These are phyloP conservation scores for Pseudanteris insignis DNA, from an alignment of 2,888 invertebrate genomes.

Conservation along the genomic window DNA sequence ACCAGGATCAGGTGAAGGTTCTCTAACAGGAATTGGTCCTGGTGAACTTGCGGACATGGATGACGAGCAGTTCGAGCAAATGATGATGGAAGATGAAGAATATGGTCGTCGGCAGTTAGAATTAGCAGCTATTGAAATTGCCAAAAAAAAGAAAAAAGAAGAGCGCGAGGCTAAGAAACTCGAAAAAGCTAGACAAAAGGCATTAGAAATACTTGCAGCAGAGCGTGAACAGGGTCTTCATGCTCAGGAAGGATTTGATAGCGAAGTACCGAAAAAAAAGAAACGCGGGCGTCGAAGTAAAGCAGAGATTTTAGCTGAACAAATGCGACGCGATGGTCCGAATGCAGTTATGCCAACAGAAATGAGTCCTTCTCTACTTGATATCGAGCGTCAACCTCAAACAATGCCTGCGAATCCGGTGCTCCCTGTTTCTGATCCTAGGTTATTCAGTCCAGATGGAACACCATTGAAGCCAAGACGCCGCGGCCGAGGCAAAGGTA, in stretches of 20 bases:
- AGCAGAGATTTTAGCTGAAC: constrained; percentile 63
- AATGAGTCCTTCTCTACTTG: constrained; percentile 26
- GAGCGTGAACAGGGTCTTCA: constrained; percentile 58
- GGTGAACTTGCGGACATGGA: constrained; percentile 61
- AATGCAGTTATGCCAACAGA: constrained; percentile 41
- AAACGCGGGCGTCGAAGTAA: constrained; percentile 64
- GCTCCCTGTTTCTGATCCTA: constrained; percentile 54
- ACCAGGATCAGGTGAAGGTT: constrained; percentile 51
- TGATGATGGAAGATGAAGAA: constrained; percentile 74
- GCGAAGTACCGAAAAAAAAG: constrained; percentile 62
- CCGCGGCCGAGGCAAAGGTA: constrained; percentile 64
- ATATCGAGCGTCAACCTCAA: constrained; percentile 9
- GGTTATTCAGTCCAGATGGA: constrained; percentile 59
- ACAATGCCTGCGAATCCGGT: constrained; percentile 46
- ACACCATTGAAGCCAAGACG: constrained; percentile 61
- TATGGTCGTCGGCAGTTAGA: constrained; percentile 70
- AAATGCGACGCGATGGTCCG: constrained; percentile 63
- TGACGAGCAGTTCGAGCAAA: constrained; percentile 63
- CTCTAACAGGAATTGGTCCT: constrained; percentile 58
- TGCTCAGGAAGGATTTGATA: constrained; percentile 41
- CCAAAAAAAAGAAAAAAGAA: constrained; percentile 62
- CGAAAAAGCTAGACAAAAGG: constrained; percentile 61
- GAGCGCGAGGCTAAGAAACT: constrained; percentile 61
- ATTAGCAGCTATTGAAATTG: constrained; percentile 66
- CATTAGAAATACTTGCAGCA: constrained; percentile 61